Conservation (phyloP, 2,888 invertebrate genomes). For the Ectobius pallidus region DNA sequence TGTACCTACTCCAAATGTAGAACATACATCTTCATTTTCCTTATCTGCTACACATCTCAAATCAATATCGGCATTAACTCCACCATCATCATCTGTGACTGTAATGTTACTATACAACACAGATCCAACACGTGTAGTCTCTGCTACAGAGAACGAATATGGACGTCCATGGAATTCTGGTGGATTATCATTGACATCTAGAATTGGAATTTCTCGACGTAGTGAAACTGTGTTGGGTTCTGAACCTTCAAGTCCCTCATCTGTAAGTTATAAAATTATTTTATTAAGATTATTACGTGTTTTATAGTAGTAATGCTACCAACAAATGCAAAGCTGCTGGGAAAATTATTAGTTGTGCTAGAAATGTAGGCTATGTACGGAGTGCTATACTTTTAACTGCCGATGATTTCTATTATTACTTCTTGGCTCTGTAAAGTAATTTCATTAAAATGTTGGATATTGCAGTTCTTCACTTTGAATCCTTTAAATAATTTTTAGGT, state of each 20-base stretch:
- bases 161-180: slow-evolving; percentile 77
- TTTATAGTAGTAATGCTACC: too few species aligned
- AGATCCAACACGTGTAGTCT: slow-evolving; percentile 68
- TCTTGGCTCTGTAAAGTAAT: too few species aligned
- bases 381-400: too few species aligned
- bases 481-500: too few species aligned
- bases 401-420: too few species aligned
- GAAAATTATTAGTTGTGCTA: too few species aligned
- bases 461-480: too few species aligned
- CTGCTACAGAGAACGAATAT: slow-evolving; percentile 70
- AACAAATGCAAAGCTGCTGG: too few species aligned
- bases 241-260: slow-evolving; percentile 70
- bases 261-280: slow-evolving; percentile 52
- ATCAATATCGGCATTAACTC: slow-evolving; percentile 71
- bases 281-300: too few species aligned
- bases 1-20: slow-evolving; percentile 69
- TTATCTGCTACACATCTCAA: slow-evolving; percentile 67
- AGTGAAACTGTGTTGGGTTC: slow-evolving; percentile 82
- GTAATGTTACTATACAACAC: slow-evolving; percentile 67
- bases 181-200: slow-evolving; percentile 81
- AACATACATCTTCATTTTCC: slow-evolving; percentile 68
- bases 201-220: slow-evolving; percentile 74
- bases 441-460: too few species aligned
- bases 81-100: slow-evolving; percentile 75
- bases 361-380: too few species aligned